Conservation (phyloP, 2,113 vertebrate species). For the Setophaga petechia region DNA sequence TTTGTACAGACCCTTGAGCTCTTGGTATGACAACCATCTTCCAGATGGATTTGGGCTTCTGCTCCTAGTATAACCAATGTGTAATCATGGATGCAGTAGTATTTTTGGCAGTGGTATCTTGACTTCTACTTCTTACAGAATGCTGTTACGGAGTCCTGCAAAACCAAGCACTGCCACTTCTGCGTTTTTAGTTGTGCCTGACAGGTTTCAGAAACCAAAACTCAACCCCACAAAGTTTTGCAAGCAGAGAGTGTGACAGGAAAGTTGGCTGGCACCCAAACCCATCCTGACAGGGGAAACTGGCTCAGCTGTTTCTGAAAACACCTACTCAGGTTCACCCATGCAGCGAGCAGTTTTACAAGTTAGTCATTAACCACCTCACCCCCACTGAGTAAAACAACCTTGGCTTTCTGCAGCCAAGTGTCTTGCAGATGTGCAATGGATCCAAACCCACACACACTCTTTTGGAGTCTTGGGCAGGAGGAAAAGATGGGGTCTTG, state of each 20-base stretch:
- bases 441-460: not conserved
- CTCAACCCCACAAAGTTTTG: conserved; percentile 5
- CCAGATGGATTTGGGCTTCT: not conserved
- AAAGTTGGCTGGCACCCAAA: conserved; percentile 39
- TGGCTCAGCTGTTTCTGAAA: conserved; percentile 54
- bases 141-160: not conserved
- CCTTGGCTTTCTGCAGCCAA: not conserved
- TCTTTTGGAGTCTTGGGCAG: not conserved
- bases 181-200: not conserved
- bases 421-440: not conserved
- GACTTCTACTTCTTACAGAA: not conserved
- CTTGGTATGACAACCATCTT: not conserved
- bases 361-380: conserved; percentile 43
- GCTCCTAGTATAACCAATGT: not conserved
- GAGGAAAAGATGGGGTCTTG: not conserved
- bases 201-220: conserved; percentile 33
- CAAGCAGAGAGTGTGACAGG: conserved; percentile 7
- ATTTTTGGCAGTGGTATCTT: not conserved
- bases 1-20: not conserved
- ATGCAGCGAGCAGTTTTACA: not conserved
- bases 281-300: conserved; percentile 30
- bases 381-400: not conserved
- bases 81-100: not conserved
- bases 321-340: conserved; percentile 53
- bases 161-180: not conserved